Conservation (phyloP, 2,888 invertebrate species). For the Heliconius cydno region DNA sequence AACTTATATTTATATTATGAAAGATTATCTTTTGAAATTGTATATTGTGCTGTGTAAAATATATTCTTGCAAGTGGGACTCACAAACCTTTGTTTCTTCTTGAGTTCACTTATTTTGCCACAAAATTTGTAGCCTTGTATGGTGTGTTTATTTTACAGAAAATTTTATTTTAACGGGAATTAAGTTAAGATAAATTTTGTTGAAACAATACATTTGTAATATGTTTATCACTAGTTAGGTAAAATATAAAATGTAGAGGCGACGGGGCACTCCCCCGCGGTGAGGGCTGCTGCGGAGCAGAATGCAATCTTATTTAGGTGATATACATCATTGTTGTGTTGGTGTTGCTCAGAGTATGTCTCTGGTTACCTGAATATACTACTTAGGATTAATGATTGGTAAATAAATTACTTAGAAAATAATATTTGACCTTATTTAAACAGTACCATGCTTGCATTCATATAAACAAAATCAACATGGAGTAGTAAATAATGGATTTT, state of each 20-base stretch:
- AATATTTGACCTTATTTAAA: constrained; percentile 4
- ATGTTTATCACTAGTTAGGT: constrained; percentile 33
- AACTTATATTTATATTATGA: constrained; percentile 23
- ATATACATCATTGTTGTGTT: constrained; percentile 49
- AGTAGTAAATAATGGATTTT: background rate
- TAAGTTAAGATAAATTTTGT: constrained; percentile 3
- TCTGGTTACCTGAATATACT: constrained; percentile 54
- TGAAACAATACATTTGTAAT: constrained; percentile 1
- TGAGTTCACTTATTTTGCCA: constrained; percentile 2
- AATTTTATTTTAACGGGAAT: background rate
- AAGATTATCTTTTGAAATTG: constrained; percentile 19
- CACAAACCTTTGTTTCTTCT: constrained; percentile 1
- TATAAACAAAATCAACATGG: background rate
- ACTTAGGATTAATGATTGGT: constrained; percentile 56
- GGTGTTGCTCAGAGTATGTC: constrained; percentile 52
- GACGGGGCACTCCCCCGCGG: background rate
- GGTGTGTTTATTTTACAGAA: background rate
- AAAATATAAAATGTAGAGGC: constrained; percentile 24
- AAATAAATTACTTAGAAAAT: constrained; percentile 64
- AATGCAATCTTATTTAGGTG: constrained; percentile 25
- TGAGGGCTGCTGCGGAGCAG: background rate
- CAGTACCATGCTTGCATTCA: constrained; percentile 19
- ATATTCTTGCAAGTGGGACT: constrained; percentile 22
- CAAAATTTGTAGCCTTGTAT: constrained; percentile 2
- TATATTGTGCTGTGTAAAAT: constrained; percentile 25